Conservation (phyloP, 1,140 invertebrate species). For the Homalodisca vitripennis region DNA sequence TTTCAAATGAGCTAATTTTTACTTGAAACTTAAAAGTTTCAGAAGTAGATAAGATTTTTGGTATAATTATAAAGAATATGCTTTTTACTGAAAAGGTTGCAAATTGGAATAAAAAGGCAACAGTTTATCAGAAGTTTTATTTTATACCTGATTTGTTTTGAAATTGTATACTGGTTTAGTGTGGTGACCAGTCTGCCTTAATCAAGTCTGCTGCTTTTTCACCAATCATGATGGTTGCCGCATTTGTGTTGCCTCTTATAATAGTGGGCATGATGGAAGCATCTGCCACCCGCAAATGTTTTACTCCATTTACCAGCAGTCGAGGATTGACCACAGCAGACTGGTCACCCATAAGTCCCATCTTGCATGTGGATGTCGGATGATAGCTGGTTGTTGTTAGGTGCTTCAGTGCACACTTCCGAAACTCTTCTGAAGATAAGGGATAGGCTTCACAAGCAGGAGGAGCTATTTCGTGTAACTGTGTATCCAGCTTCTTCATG, state of each 20-base stretch:
- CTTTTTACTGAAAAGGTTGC: too few species aligned
- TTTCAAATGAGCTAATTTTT: too few species aligned
- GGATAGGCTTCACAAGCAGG: slow-evolving; percentile 61
- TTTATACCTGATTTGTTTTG: too few species aligned
- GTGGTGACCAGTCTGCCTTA: slow-evolving; percentile 56
- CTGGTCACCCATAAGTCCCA: slow-evolving; percentile 57
- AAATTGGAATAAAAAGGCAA: too few species aligned
- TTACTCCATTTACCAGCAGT: slow-evolving; percentile 59
- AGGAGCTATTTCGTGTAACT: slow-evolving; percentile 55
- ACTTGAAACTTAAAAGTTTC: too few species aligned
- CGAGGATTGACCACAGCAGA: slow-evolving; percentile 60
- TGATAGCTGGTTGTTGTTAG: slow-evolving; percentile 52
- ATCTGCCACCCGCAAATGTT: slow-evolving; percentile 62
- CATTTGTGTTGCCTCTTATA: slow-evolving; percentile 66
- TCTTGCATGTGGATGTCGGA: slow-evolving; percentile 59
- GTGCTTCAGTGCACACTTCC: slow-evolving; percentile 61
- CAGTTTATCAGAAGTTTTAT: too few species aligned
- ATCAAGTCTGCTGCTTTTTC: slow-evolving; percentile 67
- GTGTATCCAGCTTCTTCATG: slow-evolving; percentile 37
- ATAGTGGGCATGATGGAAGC: slow-evolving; percentile 72
- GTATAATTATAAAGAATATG: too few species aligned
- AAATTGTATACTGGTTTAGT: too few species aligned
- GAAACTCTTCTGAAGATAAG: slow-evolving; percentile 67
- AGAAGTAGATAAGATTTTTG: too few species aligned
- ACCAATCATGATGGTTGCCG: slow-evolving; percentile 66